A percentile compares a stretch with the other conserved stretches of the same genome.
These are phyloP conservation scores for Pectinophora gossypiella DNA, from an alignment of 1,140 invertebrate species.

Conservation along the genomic window DNA sequence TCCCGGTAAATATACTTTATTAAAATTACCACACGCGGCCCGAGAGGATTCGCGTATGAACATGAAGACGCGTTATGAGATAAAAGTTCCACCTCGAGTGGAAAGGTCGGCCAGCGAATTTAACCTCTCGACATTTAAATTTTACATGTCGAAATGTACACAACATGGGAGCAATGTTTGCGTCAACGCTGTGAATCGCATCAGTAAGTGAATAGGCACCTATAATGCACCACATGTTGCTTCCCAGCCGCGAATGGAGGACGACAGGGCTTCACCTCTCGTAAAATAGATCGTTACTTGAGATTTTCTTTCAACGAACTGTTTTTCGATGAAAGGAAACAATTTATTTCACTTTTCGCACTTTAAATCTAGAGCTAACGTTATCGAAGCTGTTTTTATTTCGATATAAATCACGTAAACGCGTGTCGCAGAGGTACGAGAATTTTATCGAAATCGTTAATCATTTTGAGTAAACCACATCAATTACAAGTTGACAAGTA, in stretches of 20 bases:
- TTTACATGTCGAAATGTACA: not conserved
- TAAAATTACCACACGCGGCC: conserved; percentile 56
- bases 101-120: conserved; percentile 11
- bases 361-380: too few species aligned
- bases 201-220: not conserved
- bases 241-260: not conserved
- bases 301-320: not conserved
- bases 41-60: conserved; percentile 31
- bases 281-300: not conserved
- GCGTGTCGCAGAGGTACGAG: too few species aligned
- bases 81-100: conserved; percentile 23
- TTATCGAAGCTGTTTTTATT: too few species aligned
- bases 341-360: too few species aligned
- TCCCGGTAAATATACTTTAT: conserved; percentile 59
- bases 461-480: too few species aligned
- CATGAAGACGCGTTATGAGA: conserved; percentile 33
- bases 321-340: too few species aligned
- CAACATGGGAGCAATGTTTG: too few species aligned
- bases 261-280: not conserved
- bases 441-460: too few species aligned
- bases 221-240: not conserved
- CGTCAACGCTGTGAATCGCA: too few species aligned
- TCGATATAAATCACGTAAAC: too few species aligned
- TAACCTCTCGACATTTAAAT: not conserved
- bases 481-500: too few species aligned